phyloP scores from a whole-genome alignment of 2,797 vertebrate species.

The Pseudopleuronectes americanus region DNA sequence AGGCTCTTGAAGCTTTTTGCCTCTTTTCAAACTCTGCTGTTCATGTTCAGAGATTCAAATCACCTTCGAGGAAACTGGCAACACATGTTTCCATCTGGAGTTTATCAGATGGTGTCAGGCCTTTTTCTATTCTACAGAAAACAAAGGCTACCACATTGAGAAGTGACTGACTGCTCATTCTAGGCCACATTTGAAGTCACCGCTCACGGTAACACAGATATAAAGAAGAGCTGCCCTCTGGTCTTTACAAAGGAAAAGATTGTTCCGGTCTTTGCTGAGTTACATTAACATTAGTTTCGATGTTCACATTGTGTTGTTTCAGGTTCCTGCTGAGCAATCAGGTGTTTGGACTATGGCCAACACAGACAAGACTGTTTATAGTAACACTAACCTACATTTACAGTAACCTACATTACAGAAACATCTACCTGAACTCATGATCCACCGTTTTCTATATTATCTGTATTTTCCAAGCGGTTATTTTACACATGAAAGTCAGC shows the following conservation, averaged over 20 bases:
- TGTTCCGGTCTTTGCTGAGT: too few relatives aligned
- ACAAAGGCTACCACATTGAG: not conserved
- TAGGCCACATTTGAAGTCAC: not conserved
- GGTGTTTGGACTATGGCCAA: conserved; percentile 4
- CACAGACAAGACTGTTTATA: conserved; percentile 8
- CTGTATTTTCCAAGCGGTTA: too few relatives aligned
- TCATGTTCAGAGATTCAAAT: conserved; percentile 17
- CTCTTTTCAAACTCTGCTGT: not conserved
- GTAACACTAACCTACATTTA: not conserved
- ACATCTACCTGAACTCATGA: too few relatives aligned
- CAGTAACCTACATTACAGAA: too few relatives aligned
- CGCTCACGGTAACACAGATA: not conserved
- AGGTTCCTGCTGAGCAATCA: not conserved
- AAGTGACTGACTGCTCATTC: not conserved
- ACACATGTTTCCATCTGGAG: not conserved
- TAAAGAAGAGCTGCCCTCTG: too few relatives aligned
- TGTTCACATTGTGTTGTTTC: not conserved
- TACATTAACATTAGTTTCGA: not conserved
- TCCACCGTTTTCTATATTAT: too few relatives aligned
- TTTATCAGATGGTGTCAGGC: not conserved
- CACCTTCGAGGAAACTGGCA: conserved; percentile 6
- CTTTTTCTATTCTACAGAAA: conserved; percentile 8
- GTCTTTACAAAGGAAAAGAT: not conserved
- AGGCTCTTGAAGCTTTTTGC: too few relatives aligned
- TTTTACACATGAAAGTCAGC: not conserved